These are phyloP conservation scores for Zoroaster sp. DNA, from an alignment of 53 echinoderm and acorn worm species.

Conservation along the genomic window DNA sequence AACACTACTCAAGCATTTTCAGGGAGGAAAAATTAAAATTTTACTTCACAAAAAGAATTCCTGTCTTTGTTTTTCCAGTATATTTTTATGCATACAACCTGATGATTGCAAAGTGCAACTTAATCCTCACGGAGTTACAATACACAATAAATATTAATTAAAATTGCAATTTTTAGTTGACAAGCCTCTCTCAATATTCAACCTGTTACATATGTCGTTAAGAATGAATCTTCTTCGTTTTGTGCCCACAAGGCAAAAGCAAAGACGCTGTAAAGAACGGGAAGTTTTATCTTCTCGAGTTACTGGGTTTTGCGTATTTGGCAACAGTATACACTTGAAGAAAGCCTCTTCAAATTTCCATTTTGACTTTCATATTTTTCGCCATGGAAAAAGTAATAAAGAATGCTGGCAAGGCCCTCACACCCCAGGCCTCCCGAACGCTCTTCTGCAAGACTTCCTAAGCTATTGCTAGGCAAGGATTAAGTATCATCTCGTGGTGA, in stretches of 20 bases:
- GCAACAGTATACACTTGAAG: conserved; percentile 48
- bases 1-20: neutral
- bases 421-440: neutral
- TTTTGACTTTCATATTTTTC: conserved; percentile 26
- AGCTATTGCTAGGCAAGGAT: conserved; percentile 11
- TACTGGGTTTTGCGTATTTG: conserved; percentile 34
- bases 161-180: neutral
- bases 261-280: neutral
- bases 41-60: neutral
- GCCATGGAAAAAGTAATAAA: conserved; percentile 2
- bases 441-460: conserved; percentile 7
- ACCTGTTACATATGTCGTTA: neutral
- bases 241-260: neutral
- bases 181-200: neutral
- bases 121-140: neutral
- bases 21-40: neutral
- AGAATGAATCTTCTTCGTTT: neutral
- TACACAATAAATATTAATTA: neutral
- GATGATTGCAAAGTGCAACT: neutral
- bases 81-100: neutral
- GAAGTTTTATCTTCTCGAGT: conserved; percentile 41
- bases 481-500: conserved; percentile 32
- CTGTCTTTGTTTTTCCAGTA: neutral
- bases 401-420: neutral
- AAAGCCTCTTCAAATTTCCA: conserved; percentile 39